A percentile compares a stretch with the other conserved stretches of the same genome.
These are phyloP conservation scores for Saxidomus purpurata DNA, from an alignment of 1,140 invertebrate species.

Conservation along the genomic window DNA sequence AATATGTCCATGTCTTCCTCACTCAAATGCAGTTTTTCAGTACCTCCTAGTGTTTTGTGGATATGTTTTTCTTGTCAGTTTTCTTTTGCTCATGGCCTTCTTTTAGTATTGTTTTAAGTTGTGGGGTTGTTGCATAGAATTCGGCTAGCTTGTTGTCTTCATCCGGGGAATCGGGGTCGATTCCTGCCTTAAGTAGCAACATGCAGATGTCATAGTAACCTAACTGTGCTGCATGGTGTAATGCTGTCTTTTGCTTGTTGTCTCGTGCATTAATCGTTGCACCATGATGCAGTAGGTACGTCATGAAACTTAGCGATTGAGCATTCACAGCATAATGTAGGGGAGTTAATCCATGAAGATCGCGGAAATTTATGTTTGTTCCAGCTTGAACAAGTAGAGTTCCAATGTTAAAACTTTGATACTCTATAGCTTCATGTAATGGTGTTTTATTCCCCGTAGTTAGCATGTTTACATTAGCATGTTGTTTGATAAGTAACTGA, in stretches of 20 bases:
- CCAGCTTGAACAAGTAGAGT: slow-evolving; percentile 75
- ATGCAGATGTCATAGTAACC: slow-evolving; percentile 68
- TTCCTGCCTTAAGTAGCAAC: slow-evolving; percentile 72
- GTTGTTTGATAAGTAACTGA: slow-evolving; percentile 92
- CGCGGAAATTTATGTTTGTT: slow-evolving; percentile 78
- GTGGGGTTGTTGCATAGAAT: slow-evolving; percentile 26
- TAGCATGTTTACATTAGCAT: slow-evolving; percentile 90
- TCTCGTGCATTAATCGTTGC: slow-evolving; percentile 78
- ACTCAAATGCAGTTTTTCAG: neutral
- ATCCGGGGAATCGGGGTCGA: slow-evolving; percentile 71
- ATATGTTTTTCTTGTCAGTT: neutral
- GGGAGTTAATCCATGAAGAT: slow-evolving; percentile 80
- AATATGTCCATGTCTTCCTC: neutral
- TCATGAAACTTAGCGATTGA: slow-evolving; percentile 69
- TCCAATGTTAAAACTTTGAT: slow-evolving; percentile 70
- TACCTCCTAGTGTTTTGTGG: neutral
- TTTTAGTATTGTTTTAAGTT: slow-evolving; percentile 48
- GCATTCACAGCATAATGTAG: slow-evolving; percentile 76
- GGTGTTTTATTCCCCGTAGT: slow-evolving; percentile 79
- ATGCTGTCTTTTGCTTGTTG: slow-evolving; percentile 76
- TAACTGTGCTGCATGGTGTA: slow-evolving; percentile 76
- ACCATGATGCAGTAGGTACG: slow-evolving; percentile 71
- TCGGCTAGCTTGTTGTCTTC: slow-evolving; percentile 73
- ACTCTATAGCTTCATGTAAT: slow-evolving; percentile 78
- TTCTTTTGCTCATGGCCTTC: slow-evolving; percentile 20